Evolutionary conservation across 2,113 vertebrate species (phyloP).

Genomic region (Hemicordylus capensis): DNA sequence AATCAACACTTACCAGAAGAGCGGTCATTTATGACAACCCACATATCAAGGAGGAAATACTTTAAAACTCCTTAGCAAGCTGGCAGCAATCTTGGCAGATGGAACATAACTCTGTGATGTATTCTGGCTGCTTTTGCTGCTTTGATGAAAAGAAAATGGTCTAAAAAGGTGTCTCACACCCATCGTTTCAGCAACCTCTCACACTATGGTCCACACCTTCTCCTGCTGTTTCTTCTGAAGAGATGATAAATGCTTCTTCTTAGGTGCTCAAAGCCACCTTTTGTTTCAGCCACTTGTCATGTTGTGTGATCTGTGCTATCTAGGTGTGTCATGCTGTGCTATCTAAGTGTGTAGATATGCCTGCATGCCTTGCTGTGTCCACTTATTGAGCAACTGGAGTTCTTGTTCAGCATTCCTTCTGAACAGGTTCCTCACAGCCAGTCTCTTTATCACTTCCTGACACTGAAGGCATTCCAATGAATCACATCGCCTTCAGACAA

Average conservation of each 20-base stretch:
- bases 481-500: background rate
- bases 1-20: background rate
- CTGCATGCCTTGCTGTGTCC: constrained; percentile 27
- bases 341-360: constrained; percentile 35
- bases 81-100: background rate
- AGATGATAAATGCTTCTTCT: constrained; percentile 54
- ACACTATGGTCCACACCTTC: background rate
- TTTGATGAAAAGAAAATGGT: background rate
- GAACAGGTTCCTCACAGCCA: constrained; percentile 43
- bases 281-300: constrained; percentile 58
- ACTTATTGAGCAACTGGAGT: constrained; percentile 39
- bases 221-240: constrained; percentile 29
- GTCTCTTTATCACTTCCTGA: constrained; percentile 30
- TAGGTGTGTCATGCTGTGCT: constrained; percentile 54
- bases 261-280: constrained; percentile 31
- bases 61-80: constrained; percentile 30
- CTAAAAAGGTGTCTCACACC: background rate
- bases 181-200: background rate
- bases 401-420: background rate
- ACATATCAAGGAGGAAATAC: rapidly evolving
- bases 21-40: constrained; percentile 1
- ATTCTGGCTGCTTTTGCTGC: constrained; percentile 42
- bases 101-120: background rate
- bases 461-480: constrained; percentile 17
- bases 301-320: too few species aligned